Base-by-base conservation (phyloP, 2,888 invertebrate genomes). In the Andrena camellia region DNA sequence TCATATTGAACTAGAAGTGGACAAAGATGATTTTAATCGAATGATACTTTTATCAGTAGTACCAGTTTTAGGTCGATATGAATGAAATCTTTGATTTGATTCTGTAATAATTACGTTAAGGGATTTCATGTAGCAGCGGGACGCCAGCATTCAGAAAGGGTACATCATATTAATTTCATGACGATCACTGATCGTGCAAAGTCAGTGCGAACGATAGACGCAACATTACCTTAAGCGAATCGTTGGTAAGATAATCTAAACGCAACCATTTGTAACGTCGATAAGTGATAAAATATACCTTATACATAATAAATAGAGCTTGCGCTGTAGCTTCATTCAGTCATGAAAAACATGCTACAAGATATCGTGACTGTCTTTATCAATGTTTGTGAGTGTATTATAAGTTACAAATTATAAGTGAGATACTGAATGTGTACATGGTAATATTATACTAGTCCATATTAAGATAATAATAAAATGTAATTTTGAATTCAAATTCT, bases 361-460 rank as follows among this genome's bases (percentile, higher is more conserved):
- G 90, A 90, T 91, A 91, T 93, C 93, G 93, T 93, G 93, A 92
- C 93, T 93, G 92, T 90, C 92, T 93, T 91, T 93, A 94, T 94
- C 93, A 93, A 93, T 94, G 93, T 94, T 93, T 93, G 92, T 93
- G 94, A 93, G 91, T 93, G 93, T 93, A 93, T 91, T 90, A 91
- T 93, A 93, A 93, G 92, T 92, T 92, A 93, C 89, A 90, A 92
- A 91, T 90, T 91, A 91, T 92, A 93, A 94, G 90, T 93, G 93
- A 94, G 93, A 93, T 94, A 94, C 92, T 93, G 93, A 93, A 93
- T 93, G 93, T 94, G 93, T 94, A 93, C 90, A 94, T 93, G 93
- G 92, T 93, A 92, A 92, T 92, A 93, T 90, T 93, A 93, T 93
- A 93, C 92, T 94, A 94, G 93, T 93, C 93, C 93, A 93, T 92